A percentile compares a stretch with the other conserved stretches of the same genome.
These are phyloP conservation scores for Oncorhynchus tshawytscha DNA, from an alignment of 2,113 vertebrate species.

Conservation along the genomic window DNA sequence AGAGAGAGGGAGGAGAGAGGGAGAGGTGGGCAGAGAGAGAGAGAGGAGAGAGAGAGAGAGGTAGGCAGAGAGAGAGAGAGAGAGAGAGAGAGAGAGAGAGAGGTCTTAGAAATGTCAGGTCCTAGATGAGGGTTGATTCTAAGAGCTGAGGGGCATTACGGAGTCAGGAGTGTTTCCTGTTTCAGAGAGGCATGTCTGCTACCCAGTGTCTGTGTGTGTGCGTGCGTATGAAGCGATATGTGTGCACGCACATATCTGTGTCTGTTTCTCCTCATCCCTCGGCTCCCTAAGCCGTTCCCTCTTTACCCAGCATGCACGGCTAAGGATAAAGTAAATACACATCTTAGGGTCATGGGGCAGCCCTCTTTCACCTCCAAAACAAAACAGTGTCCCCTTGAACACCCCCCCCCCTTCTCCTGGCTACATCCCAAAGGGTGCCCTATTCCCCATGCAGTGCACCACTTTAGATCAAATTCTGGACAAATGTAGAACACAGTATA, in stretches of 20 bases:
- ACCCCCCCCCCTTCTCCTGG: constrained; percentile 57
- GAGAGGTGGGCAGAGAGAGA: background rate
- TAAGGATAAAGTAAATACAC: constrained; percentile 80
- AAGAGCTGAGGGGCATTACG: constrained; percentile 54
- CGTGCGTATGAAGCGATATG: background rate
- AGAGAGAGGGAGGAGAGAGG: background rate
- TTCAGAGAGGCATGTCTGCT: constrained; percentile 58
- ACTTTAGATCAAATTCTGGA: too few species aligned
- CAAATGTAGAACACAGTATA: too few species aligned
- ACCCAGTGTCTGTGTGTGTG: constrained; percentile 25
- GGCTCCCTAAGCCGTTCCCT: constrained; percentile 59
- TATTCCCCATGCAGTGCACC: too few species aligned
- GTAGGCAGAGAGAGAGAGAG: constrained; percentile 9
- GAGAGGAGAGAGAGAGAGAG: background rate
- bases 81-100: background rate
- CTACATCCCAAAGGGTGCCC: too few species aligned
- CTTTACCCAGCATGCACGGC: constrained; percentile 75
- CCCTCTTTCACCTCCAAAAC: constrained; percentile 75
- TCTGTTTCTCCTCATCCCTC: constrained; percentile 65
- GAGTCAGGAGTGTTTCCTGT: constrained; percentile 69
- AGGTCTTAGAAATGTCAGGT: constrained; percentile 67
- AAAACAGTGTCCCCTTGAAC: constrained; percentile 77
- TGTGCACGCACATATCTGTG: constrained; percentile 69
- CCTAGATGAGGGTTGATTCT: constrained; percentile 61
- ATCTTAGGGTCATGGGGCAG: constrained; percentile 73